A percentile compares a stretch with the other conserved stretches of the same genome.
Evolutionary conservation across 2,797 vertebrate genomes (phyloP).

Genomic region (Crocodylus rhombifer): DNA sequence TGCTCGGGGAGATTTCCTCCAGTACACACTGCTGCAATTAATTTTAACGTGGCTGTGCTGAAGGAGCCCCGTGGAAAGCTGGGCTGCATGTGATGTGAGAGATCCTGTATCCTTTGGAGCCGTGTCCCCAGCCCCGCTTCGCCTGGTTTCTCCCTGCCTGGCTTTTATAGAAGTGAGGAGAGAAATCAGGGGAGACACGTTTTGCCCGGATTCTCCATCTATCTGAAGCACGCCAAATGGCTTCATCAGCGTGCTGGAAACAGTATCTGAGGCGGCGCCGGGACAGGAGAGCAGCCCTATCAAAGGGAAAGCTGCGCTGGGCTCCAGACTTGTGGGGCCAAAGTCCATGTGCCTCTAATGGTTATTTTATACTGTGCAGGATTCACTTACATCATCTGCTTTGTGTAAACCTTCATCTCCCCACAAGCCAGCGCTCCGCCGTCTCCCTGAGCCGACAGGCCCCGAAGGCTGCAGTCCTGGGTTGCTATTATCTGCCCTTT

Average conservation of each 20-base stretch:
- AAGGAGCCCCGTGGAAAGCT: neutral
- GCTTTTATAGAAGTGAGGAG: constrained; percentile 34
- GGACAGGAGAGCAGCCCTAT: neutral
- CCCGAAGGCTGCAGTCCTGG: neutral
- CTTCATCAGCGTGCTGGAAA: constrained; percentile 20
- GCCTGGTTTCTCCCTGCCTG: constrained; percentile 29
- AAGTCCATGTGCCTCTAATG: neutral
- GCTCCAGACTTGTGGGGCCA: neutral
- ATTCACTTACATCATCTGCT: constrained; percentile 55
- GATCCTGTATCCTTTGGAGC: neutral
- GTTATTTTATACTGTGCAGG: constrained; percentile 44
- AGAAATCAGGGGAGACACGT: constrained; percentile 44
- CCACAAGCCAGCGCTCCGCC: neutral
- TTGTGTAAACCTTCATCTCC: constrained; percentile 6
- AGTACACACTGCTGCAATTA: neutral
- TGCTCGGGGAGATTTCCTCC: neutral
- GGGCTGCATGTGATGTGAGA: neutral
- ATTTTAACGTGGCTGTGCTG: neutral
- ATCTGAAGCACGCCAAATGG: constrained; percentile 18
- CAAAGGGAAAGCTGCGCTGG: constrained; percentile 41
- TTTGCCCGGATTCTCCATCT: constrained; percentile 11
- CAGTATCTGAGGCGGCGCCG: constrained; percentile 18
- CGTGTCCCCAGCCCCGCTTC: neutral
- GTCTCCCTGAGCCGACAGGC: neutral
- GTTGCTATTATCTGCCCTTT: neutral